phyloP scores from a whole-genome alignment of 2,797 vertebrate genomes.

The Gymnodraco acuticeps region DNA sequence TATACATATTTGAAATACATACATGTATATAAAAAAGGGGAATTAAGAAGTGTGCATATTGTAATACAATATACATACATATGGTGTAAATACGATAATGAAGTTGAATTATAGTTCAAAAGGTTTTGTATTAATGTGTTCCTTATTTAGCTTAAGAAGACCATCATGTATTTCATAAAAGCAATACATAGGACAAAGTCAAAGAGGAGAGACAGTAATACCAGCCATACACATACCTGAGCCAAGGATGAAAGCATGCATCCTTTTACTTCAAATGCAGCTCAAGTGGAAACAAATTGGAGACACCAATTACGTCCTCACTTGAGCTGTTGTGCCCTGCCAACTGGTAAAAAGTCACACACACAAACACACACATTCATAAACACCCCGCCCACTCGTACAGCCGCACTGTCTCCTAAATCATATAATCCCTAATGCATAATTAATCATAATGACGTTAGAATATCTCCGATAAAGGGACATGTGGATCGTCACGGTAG shows the following conservation, averaged over 20 bases:
- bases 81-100: no score
- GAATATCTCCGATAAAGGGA: conserved; percentile 21
- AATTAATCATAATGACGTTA: conserved; percentile 25
- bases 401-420: neutral
- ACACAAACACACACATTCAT: neutral
- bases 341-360: conserved; percentile 1
- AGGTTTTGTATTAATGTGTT: no score
- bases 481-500: conserved; percentile 34
- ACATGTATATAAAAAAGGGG: no score
- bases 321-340: neutral
- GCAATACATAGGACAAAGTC: no score
- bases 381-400: neutral
- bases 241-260: neutral
- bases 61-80: no score
- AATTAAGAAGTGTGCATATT: no score
- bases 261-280: neutral
- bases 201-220: no score
- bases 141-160: no score
- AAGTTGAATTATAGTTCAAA: no score
- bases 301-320: neutral
- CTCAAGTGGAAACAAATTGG: neutral
- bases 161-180: no score
- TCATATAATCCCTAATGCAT: conserved; percentile 14
- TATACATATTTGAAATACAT: no score
- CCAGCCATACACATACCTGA: no score